phyloP scores from a whole-genome alignment of 1,140 invertebrate species.

The Episyrphus balteatus region DNA sequence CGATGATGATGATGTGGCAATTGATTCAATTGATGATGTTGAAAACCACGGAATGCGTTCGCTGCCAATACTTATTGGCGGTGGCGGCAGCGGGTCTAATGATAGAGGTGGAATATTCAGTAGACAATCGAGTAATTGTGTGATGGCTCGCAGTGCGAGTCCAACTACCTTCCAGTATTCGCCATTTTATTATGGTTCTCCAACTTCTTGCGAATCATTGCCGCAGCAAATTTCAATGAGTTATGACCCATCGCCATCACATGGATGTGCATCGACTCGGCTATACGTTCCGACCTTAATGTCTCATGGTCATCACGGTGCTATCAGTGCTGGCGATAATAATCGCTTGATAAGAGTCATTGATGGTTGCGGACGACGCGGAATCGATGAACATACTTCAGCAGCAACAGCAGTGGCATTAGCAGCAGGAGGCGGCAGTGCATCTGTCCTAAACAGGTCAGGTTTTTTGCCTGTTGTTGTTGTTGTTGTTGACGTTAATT shows the following conservation, averaged over 20 bases:
- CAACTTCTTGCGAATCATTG: slow-evolving; percentile 9
- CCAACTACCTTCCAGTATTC: slow-evolving; percentile 20
- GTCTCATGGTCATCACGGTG: background rate
- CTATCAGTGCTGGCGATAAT: background rate
- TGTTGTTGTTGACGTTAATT: no score
- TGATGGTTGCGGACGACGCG: no score
- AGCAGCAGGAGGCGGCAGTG: background rate
- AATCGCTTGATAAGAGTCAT: background rate
- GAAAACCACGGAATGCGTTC: background rate
- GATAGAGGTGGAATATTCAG: slow-evolving; percentile 2
- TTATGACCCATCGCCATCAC: slow-evolving; percentile 24
- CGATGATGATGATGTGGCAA: background rate
- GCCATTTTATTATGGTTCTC: slow-evolving; percentile 27
- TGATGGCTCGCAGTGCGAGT: slow-evolving; percentile 22
- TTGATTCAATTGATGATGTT: background rate
- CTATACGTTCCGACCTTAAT: slow-evolving; percentile 6
- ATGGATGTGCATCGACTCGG: slow-evolving; percentile 8
- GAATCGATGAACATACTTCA: no score
- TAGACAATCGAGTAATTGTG: no score
- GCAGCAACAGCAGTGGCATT: slow-evolving; percentile 3
- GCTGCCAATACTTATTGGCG: background rate
- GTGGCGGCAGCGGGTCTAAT: slow-evolving; percentile 1
- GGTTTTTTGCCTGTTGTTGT: no score
- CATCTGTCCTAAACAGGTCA: no score
- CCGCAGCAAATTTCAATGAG: slow-evolving; percentile 14